Percentiles rank a stretch among this genome's conserved stretches.
These are phyloP conservation scores for Celastrina argiolus DNA, from an alignment of 2,888 invertebrate genomes.

Conservation along the genomic window DNA sequence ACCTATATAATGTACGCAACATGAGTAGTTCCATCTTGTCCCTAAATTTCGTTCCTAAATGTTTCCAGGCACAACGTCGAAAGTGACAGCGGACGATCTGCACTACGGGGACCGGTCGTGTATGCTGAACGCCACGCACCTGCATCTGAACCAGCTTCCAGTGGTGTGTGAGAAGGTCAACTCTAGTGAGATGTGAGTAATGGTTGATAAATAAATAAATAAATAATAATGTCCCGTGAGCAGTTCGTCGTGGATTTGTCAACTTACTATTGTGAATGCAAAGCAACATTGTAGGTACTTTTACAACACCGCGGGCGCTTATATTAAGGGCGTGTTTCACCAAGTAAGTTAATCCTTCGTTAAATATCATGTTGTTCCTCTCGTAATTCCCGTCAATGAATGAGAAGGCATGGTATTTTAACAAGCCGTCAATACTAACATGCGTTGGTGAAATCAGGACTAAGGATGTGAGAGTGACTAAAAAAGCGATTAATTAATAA, in stretches of 20 bases:
- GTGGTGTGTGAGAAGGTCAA: constrained; percentile 68
- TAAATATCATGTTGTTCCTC: no score
- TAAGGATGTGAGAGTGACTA: no score
- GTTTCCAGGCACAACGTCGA: constrained; percentile 84
- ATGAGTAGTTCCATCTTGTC: no score
- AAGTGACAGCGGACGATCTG: constrained; percentile 89
- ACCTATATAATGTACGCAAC: no score
- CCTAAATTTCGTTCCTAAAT: neutral
- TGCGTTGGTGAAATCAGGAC: no score
- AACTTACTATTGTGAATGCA: neutral
- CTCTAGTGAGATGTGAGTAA: constrained; percentile 64
- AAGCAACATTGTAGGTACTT: neutral
- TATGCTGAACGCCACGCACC: constrained; percentile 82
- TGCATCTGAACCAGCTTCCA: constrained; percentile 57
- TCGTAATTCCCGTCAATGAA: no score
- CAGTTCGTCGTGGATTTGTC: neutral
- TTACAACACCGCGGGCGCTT: neutral
- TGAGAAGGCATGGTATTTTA: no score
- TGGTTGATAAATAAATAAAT: neutral
- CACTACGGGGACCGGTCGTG: constrained; percentile 93
- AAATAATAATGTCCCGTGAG: no score
- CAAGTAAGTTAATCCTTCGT: no score
- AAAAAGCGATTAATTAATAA: no score
- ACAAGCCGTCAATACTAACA: no score
- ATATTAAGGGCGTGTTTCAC: no score